Conservation (phyloP, 2,797 vertebrate genomes). For the Enteromius thamalakanensis region DNA sequence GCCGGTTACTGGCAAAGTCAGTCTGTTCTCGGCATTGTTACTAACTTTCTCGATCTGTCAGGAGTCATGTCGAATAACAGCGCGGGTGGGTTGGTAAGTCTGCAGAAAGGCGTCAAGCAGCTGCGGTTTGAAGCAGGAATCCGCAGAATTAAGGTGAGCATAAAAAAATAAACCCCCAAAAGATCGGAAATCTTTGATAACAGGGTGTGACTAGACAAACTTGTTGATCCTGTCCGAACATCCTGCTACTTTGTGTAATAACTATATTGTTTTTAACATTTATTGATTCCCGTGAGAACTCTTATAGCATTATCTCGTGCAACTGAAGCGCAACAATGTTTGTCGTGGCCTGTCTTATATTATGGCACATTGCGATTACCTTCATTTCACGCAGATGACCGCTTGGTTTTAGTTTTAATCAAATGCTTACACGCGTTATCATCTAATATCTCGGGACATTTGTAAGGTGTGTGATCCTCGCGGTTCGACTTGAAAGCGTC, state of each 20-base stretch:
- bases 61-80: conserved; percentile 75
- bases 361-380: not conserved
- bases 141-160: conserved; percentile 73
- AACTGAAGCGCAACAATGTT: not conserved
- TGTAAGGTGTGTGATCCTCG: not conserved
- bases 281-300: not conserved
- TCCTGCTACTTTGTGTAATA: not conserved
- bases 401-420: not conserved
- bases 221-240: conserved; percentile 15
- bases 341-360: not conserved
- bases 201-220: conserved; percentile 55
- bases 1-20: not conserved
- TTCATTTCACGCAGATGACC: not conserved
- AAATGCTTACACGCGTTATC: not conserved
- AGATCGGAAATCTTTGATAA: conserved; percentile 8
- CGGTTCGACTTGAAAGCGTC: not conserved
- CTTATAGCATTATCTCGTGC: not conserved
- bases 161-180: not conserved
- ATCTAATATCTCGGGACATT: not conserved
- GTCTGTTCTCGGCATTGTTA: not conserved
- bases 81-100: conserved; percentile 67
- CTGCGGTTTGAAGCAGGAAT: conserved; percentile 75
- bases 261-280: not conserved
- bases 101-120: conserved; percentile 77
- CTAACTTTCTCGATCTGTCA: conserved; percentile 33